These are phyloP conservation scores for Tenthredo scrophulariae DNA, from an alignment of 2,888 invertebrate species.

Conservation along the genomic window DNA sequence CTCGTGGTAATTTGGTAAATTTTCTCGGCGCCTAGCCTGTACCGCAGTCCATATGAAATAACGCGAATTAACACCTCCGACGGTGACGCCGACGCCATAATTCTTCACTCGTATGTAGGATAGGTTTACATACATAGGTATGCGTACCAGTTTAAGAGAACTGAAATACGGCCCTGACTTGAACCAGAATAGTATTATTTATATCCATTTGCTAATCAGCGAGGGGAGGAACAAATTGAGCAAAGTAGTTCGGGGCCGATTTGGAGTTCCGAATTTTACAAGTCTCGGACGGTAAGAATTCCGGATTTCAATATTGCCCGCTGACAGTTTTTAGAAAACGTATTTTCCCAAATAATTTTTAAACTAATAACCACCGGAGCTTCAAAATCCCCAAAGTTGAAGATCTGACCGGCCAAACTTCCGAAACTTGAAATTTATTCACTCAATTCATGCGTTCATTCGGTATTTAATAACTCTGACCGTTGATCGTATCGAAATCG, in stretches of 20 bases:
- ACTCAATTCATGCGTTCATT: too few species aligned
- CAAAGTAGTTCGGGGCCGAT: not conserved
- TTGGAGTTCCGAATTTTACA: too few species aligned
- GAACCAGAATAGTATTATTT: conserved; percentile 8
- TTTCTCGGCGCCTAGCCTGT: conserved; percentile 10
- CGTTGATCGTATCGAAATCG: too few species aligned
- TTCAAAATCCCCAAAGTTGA: too few species aligned
- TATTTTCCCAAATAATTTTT: too few species aligned
- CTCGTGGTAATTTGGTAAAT: not conserved
- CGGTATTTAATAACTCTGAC: too few species aligned
- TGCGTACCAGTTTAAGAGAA: not conserved
- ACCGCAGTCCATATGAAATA: not conserved
- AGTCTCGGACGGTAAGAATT: too few species aligned
- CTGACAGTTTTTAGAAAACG: too few species aligned
- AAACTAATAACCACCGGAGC: too few species aligned
- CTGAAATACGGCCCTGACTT: conserved; percentile 34
- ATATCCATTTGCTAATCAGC: not conserved
- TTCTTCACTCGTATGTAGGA: not conserved
- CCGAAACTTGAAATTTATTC: too few species aligned
- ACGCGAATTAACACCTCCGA: conserved; percentile 23
- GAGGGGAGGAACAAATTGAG: conserved; percentile 3
- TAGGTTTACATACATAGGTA: not conserved
- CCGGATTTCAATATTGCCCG: too few species aligned
- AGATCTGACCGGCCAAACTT: too few species aligned
- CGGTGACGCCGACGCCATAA: not conserved